Evolutionary conservation across 1,140 invertebrate genomes (phyloP), one percentile per base, ranked within the genome.

Genomic region (Heliconius hermathena): DNA sequence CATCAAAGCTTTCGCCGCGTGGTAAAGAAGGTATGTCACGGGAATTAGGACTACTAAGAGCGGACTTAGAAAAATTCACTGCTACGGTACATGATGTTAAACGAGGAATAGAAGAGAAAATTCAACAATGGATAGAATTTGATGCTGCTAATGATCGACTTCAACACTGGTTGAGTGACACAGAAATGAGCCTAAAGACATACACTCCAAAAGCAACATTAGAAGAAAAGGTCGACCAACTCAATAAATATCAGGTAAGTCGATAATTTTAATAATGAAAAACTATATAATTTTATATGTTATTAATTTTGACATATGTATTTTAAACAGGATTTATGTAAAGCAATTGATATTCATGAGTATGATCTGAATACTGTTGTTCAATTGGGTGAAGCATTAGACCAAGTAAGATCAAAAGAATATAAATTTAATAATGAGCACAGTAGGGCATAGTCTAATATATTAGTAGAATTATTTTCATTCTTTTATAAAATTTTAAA

Each of bases 61-160:
- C 96, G 82, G 98, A 98, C 85, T 96, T 97, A 86, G 97, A 98
- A 75, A 98, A 98, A 88, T 98, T 98, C 79, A 95, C 96, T n/a
- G 96, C 96, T 1, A 96, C 97, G 0, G 93, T 98, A 41, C 96
- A 95, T 79, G 98, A 98, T 88, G 96, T 97, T 0, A 96, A 96
- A 85, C 96, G 97, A 83, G 96, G 96, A 46, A 95, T 99, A 36
- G 97, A 98, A 91, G 97, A 98, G 82, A 96, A 97, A 78, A 95
- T 99, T 54, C 96, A 97, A 84, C 98, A 99, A 93, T 99, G 98
- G 98, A 96, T 95, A 71, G 97, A 98, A 79, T 99, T 99, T 88
- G 98, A 99, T 88, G 96, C 96, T 77, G 97, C 97, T 3, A 96
- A 98, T 84, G 98, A 99, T 82, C 95, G 96, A 60, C 94, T 99